Evolutionary conservation across 2,113 vertebrate species (phyloP).

Genomic region (Nesogale talazaci): DNA sequence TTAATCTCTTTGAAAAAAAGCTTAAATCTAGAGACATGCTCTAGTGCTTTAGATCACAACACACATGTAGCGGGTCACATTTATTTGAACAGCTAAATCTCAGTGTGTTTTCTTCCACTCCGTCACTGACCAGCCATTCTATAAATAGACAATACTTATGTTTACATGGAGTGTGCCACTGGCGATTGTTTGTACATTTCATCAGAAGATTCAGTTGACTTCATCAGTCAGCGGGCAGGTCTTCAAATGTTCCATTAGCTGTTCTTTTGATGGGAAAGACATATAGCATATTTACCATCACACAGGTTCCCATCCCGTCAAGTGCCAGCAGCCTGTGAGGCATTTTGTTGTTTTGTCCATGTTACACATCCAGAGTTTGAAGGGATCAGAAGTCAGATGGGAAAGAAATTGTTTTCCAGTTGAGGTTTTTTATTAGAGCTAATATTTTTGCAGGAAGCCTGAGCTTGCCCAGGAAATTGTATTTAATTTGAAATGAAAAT

Average conservation of each 20-base stretch:
- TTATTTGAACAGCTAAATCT: conserved; percentile 41
- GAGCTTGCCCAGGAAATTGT: conserved; percentile 21
- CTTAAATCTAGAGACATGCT: conserved; percentile 12
- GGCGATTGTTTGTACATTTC: conserved; percentile 83
- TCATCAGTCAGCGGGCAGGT: conserved; percentile 79
- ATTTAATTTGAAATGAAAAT: conserved; percentile 61
- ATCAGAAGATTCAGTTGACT: conserved; percentile 78
- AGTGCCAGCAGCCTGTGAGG: conserved; percentile 34
- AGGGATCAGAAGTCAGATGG: neutral
- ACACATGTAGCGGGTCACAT: neutral
- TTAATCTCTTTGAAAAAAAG: conserved; percentile 42
- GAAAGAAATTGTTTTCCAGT: conserved; percentile 49
- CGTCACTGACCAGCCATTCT: conserved; percentile 54
- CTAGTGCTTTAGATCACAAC: neutral
- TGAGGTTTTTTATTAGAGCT: conserved; percentile 20
- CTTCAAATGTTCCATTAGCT: conserved; percentile 82
- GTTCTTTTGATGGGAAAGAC: conserved; percentile 70
- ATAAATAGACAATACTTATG: conserved; percentile 68
- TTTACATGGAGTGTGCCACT: conserved; percentile 79
- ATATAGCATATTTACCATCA: conserved; percentile 77
- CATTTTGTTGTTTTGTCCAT: conserved; percentile 57
- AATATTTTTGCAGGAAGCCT: conserved; percentile 41
- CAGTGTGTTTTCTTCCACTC: conserved; percentile 19
- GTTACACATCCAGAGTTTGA: conserved; percentile 54
- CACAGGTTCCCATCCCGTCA: conserved; percentile 18